Conservation (phyloP, 1,140 invertebrate genomes). For the Orius laevigatus region DNA sequence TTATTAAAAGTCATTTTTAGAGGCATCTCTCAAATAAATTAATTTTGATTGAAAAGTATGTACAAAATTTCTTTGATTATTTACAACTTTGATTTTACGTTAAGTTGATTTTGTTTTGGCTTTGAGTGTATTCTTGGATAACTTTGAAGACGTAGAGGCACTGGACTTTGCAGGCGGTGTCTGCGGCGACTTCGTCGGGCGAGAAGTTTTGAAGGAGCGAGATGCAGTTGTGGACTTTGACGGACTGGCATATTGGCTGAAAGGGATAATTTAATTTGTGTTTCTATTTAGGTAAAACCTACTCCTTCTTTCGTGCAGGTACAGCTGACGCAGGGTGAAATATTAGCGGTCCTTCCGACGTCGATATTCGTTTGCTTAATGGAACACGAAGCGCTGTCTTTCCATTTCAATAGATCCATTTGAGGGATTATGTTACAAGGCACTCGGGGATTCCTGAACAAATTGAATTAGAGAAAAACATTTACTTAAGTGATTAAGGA, state of each 20-base stretch:
- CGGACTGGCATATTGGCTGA: constrained; percentile 35
- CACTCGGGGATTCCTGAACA: constrained; percentile 33
- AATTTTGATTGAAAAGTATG: too few species aligned
- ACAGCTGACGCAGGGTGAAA: constrained; percentile 41
- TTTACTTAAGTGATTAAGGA: too few species aligned
- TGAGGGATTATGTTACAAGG: constrained; percentile 28
- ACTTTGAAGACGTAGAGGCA: constrained; percentile 36
- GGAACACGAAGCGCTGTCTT: constrained; percentile 30
- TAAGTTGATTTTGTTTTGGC: too few species aligned
- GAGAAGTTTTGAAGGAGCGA: constrained; percentile 28
- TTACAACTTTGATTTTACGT: too few species aligned
- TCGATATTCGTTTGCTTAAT: constrained; percentile 30
- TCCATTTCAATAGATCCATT: constrained; percentile 32
- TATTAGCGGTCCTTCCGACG: constrained; percentile 32
- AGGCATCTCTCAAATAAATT: too few species aligned
- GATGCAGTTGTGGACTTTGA: constrained; percentile 36
- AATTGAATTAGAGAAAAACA: background rate
- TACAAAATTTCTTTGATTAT: too few species aligned
- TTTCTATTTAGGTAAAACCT: constrained; percentile 20
- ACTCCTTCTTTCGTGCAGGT: constrained; percentile 46
- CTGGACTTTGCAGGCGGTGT: constrained; percentile 38
- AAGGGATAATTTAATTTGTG: constrained; percentile 13
- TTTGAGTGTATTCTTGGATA: constrained; percentile 9
- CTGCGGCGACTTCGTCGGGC: constrained; percentile 29
- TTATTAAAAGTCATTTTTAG: too few species aligned